phyloP scores from a whole-genome alignment of 2,113 vertebrate genomes.

The Psittacula cyanocephala region DNA sequence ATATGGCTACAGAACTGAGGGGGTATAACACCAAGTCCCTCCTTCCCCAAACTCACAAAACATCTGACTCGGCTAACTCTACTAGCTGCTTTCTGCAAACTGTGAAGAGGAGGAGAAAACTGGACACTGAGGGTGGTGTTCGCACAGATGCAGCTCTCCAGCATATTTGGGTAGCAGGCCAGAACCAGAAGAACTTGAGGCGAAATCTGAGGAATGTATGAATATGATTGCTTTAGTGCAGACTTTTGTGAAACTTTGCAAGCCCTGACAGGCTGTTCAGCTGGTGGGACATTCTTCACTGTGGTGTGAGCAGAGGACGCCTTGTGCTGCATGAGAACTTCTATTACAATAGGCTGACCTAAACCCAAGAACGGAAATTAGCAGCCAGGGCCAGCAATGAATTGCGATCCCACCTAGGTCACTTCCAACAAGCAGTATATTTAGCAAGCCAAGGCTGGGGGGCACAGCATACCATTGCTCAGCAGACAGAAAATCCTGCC shows the following conservation, averaged over 20 bases:
- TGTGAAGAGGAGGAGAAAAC: constrained; percentile 9
- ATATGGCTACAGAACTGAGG: not conserved
- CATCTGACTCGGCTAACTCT: not conserved
- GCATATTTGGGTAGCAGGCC: not conserved
- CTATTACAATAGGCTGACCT: not conserved
- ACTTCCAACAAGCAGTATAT: not conserved
- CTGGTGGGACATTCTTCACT: not conserved
- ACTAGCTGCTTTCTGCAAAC: constrained; percentile 21
- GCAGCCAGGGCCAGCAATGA: not conserved
- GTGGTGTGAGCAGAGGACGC: not conserved
- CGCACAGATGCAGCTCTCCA: constrained; percentile 30
- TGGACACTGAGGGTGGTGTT: not conserved
- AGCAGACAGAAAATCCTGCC: not conserved
- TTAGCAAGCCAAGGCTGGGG: not conserved
- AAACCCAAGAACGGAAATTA: not conserved
- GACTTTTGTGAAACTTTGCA: not conserved
- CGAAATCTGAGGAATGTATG: constrained; percentile 17
- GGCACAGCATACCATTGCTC: not conserved
- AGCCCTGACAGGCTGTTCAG: not conserved
- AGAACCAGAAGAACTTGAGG: not conserved
- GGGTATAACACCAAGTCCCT: not conserved
- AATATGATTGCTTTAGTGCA: not conserved
- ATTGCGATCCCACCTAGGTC: not conserved
- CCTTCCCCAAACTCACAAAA: not conserved
- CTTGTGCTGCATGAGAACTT: not conserved